Evolutionary conservation across 92 coral and sea anemone species (phyloP), one percentile per base, ranked within the genome.

Genomic region (Phenganax stokvisi): DNA sequence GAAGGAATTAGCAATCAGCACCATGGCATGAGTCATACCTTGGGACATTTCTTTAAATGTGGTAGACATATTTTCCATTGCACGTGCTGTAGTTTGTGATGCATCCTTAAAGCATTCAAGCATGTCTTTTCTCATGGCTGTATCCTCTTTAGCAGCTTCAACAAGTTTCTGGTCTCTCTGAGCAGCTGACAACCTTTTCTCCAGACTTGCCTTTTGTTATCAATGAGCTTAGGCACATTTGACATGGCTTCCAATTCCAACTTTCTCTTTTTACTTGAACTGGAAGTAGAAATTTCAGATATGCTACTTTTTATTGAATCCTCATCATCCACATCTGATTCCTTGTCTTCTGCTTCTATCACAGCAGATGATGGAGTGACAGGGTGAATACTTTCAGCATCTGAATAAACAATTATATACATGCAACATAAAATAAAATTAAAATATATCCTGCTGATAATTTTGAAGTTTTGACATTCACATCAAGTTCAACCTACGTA

Each of bases 101-200:
- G 89, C 81, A 75, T 86, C 86, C 64, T 58, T 76, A 17, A 82
- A 82, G 75, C 86, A 86, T 51, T 81, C 80, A 85, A 86, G 75
- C 84, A 86, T 86, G 68, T 86, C 84, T 66, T 54, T 86, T 20
- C 82, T 70, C 63, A 86, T 11, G 61, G 52, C 20, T 20, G 83
- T 57, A 69, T 86, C 89, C 54, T 86, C 86, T 82, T 82, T 86
- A 70, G 89, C 86, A 27, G 83, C 77, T 47, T 85, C 84, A 55
- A 85, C 31, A 1, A 85, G 75, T 55, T 79, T 85, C 77, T 85
- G 88, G 15, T 80, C 84, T 64, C 84, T 70, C 54, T 85, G 87
- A 66, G 79, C 87, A 12, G 87, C 62, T 51, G 87, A 76, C 51
- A 77, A 27, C 63, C 72, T 63, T 80, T 85, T 85, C 65, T 85